Evolutionary conservation across 2,797 vertebrate genomes (phyloP).

Genomic region (Pristis pectinata): DNA sequence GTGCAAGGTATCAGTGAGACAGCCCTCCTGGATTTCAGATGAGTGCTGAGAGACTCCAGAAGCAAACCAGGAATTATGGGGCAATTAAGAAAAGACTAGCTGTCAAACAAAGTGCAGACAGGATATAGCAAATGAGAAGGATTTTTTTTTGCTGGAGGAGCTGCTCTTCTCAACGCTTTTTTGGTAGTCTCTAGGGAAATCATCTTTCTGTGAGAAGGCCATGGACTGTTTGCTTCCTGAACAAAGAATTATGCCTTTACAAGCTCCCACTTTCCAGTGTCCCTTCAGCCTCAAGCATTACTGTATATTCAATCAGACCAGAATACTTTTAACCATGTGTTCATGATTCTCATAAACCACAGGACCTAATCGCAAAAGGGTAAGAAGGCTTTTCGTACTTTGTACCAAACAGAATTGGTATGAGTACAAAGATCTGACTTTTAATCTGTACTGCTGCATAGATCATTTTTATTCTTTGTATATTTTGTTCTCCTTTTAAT

Average conservation of each 20-base stretch:
- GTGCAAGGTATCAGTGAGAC: slow-evolving; percentile 43
- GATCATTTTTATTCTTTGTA: not conserved
- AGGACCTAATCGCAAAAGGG: not conserved
- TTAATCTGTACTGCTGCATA: not conserved
- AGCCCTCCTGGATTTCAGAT: slow-evolving; percentile 45
- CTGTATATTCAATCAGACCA: not conserved
- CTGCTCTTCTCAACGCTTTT: slow-evolving; percentile 44
- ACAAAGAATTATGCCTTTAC: slow-evolving; percentile 44
- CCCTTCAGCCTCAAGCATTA: slow-evolving; percentile 39
- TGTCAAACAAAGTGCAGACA: slow-evolving; percentile 50
- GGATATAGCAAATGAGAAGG: slow-evolving; percentile 48
- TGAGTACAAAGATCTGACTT: too few relatives aligned
- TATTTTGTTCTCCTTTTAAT: not conserved
- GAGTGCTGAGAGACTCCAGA: slow-evolving; percentile 44
- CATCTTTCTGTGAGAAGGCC: slow-evolving; percentile 42
- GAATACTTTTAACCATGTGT: slow-evolving; percentile 4
- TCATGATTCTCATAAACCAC: not conserved
- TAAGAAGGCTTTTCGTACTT: not conserved
- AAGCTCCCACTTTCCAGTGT: slow-evolving; percentile 38
- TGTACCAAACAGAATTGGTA: too few relatives aligned
- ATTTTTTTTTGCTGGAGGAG: slow-evolving; percentile 46
- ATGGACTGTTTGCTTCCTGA: slow-evolving; percentile 48
- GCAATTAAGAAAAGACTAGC: slow-evolving; percentile 50
- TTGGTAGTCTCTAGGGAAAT: slow-evolving; percentile 49
- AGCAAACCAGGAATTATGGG: slow-evolving; percentile 47